These are phyloP conservation scores for Anneissia japonica DNA, from an alignment of 35 echinoderm and acorn worm genomes.

Conservation along the genomic window DNA sequence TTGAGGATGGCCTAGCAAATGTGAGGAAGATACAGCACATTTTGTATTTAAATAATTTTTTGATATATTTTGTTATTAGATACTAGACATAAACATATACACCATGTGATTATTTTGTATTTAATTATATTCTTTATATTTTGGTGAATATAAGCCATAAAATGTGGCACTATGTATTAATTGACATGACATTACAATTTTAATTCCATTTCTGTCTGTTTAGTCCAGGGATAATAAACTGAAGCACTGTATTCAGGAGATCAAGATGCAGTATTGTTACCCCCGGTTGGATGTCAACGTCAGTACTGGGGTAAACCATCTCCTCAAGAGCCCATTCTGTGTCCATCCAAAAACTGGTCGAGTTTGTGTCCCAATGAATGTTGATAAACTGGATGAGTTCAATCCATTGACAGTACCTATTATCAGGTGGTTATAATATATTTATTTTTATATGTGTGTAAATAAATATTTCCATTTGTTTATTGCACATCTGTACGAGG, in stretches of 20 bases:
- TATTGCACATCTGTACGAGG: too few relatives aligned
- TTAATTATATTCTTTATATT: too few relatives aligned
- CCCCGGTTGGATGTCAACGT: conserved; percentile 92
- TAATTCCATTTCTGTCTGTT: neutral
- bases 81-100: too few relatives aligned
- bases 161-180: too few relatives aligned
- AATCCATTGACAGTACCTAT: conserved; percentile 76
- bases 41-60: too few relatives aligned
- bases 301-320: conserved; percentile 91
- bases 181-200: too few relatives aligned
- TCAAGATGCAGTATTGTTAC: conserved; percentile 92
- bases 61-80: too few relatives aligned
- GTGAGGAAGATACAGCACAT: neutral
- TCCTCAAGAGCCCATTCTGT: conserved; percentile 98
- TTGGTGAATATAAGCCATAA: too few relatives aligned
- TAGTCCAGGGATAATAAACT: conserved; percentile 57
- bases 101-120: too few relatives aligned
- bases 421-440: conserved; percentile 48
- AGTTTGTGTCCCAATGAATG: conserved; percentile 80
- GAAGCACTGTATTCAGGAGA: conserved; percentile 55
- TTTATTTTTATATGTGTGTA: neutral
- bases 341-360: conserved; percentile 92
- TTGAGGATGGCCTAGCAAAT: neutral
- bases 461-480: too few relatives aligned
- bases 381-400: conserved; percentile 60